Base-by-base conservation (phyloP, 2,888 invertebrate species). In the Dermolepida albohirtum region DNA sequence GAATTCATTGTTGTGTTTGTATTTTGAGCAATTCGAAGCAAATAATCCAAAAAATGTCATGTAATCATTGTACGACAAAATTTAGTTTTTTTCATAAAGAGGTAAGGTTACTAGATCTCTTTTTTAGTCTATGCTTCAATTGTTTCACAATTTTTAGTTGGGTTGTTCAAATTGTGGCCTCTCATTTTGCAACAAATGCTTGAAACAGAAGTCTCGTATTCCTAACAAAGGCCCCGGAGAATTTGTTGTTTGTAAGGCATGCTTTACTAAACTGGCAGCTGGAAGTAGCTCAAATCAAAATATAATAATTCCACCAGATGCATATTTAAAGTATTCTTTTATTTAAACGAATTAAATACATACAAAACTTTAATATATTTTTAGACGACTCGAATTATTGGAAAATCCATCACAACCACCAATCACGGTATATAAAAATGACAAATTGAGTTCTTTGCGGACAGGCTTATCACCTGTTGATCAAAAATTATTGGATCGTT, bases 131-230 rank as follows among this genome's bases (percentile, higher is more conserved):
- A 64, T 62, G 43, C 34, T 10, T 47, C 50, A 54, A 14, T 51
- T 59, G 8, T 16, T 50, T 49, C 40, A 65, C 44, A 63, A 50
- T 75, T 86, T 87, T 72, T 83, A 95, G 94, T 87, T 89, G 84
- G 94, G 92, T 16, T 96, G 95, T 80, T 90, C 93, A 47, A 88
- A 88, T 77, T 96, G 95, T 84, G 93, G 93, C 34, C 91, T 91
- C 83, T 91, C 93, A 52, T 94, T 90, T 83, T 96, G 95, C 81
- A 88, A 87, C 69, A 94, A 92, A 81, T 96, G 95, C 81, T 84
- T 95, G 54, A 89, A 89, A 74, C 87, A 92, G 75, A 91, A 91
- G 82, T 84, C 88, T 69, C 87, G 88, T 75, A 83, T 94, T 68
- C 86, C 90, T 8, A 89, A 84, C 70, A 82, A 89, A 78, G 85